These are phyloP conservation scores for Drosophila emarginata DNA, from an alignment of 2,888 invertebrate species.

Conservation along the genomic window DNA sequence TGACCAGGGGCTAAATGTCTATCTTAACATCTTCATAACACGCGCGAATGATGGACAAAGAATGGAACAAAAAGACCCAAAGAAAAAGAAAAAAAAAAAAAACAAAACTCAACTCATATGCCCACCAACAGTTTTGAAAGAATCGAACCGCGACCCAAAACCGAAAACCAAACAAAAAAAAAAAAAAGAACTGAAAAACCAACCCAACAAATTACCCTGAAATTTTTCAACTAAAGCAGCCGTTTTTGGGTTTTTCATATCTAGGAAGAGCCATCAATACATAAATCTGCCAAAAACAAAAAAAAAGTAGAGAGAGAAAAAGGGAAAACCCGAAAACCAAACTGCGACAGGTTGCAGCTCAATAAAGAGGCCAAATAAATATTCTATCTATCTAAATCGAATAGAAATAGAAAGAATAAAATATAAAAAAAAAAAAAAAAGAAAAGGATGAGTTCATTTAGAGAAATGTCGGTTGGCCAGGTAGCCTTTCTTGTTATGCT, in stretches of 20 bases:
- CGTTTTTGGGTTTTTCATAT: conserved; percentile 39
- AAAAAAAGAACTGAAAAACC: conserved; percentile 33
- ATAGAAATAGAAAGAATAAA: conserved; percentile 3
- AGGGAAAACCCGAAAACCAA: conserved; percentile 37
- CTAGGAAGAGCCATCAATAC: conserved; percentile 51
- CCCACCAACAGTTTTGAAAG: conserved; percentile 65
- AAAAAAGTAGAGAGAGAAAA: conserved; percentile 3
- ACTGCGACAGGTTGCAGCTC: conserved; percentile 72
- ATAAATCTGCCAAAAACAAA: conserved; percentile 65
- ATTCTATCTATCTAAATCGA: conserved; percentile 41
- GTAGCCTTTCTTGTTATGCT: background rate
- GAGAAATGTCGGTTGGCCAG: conserved; percentile 34
- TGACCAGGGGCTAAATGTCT: conserved; percentile 23
- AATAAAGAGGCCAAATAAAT: conserved; percentile 69
- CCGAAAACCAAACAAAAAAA: conserved; percentile 8
- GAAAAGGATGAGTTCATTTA: conserved; percentile 72
- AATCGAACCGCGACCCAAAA: conserved; percentile 21
- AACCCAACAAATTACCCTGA: conserved; percentile 69
- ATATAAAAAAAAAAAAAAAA: conserved; percentile 9
- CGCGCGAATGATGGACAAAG: conserved; percentile 57
- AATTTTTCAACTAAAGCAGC: conserved; percentile 36
- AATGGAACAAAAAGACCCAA: conserved; percentile 26
- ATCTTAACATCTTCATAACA: conserved; percentile 73
- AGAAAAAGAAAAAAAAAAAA: background rate
- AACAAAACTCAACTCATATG: conserved; percentile 28